Percentiles rank a stretch among this genome's conserved stretches.
Evolutionary conservation across 1,140 invertebrate genomes (phyloP).

Genomic region (Microvelia longipes): DNA sequence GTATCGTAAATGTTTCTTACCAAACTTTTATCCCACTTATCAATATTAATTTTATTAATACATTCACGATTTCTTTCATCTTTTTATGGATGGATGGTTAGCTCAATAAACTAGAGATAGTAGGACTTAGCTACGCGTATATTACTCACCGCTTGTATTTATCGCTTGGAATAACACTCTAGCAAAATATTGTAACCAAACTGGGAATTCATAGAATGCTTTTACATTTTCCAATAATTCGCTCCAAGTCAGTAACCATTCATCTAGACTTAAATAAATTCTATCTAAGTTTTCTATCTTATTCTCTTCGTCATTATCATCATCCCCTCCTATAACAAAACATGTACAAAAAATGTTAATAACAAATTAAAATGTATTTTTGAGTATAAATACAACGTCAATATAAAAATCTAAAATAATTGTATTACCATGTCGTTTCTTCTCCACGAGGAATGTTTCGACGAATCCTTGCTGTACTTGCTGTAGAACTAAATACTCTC

Average conservation of each 20-base stretch:
- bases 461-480: conserved; percentile 50
- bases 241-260: conserved; percentile 50
- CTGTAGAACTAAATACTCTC: conserved; percentile 47
- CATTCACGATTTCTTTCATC: too few relatives aligned
- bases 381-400: too few relatives aligned
- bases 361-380: neutral
- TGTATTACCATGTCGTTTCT: too few relatives aligned
- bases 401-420: too few relatives aligned
- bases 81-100: too few relatives aligned
- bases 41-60: too few relatives aligned
- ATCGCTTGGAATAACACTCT: conserved; percentile 54
- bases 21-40: too few relatives aligned
- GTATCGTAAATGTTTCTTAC: too few relatives aligned
- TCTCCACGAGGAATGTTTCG: conserved; percentile 43
- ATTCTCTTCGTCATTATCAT: too few relatives aligned
- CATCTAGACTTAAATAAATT: conserved; percentile 29
- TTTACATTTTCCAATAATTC: conserved; percentile 36
- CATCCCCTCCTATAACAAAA: neutral
- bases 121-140: too few relatives aligned
- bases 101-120: too few relatives aligned
- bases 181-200: conserved; percentile 53
- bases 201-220: conserved; percentile 41
- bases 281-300: conserved; percentile 8
- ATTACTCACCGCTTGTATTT: conserved; percentile 46
- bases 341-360: neutral